Conservation (phyloP, 2,113 vertebrate species). For the Tachysurus vachellii region DNA sequence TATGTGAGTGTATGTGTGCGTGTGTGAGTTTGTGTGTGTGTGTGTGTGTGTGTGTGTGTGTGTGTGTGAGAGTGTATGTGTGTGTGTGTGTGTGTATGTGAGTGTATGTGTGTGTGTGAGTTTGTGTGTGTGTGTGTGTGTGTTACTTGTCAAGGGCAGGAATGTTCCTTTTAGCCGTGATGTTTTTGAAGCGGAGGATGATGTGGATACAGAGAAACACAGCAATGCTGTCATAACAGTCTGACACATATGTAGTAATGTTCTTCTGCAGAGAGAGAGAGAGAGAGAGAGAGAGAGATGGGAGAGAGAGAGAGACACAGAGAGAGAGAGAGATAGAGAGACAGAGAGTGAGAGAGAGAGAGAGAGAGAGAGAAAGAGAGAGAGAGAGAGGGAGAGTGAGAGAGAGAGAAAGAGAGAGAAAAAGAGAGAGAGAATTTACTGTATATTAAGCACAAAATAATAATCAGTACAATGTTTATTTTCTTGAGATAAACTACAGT, state of each 20-base stretch:
- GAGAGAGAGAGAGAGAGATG: background rate
- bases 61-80: too few relatives aligned
- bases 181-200: constrained; percentile 84
- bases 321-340: background rate
- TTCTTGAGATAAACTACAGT: background rate
- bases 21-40: too few relatives aligned
- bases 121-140: background rate
- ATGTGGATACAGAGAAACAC: constrained; percentile 92
- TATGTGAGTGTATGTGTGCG: too few relatives aligned
- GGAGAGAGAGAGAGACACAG: background rate
- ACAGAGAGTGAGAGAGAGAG: background rate
- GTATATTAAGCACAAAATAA: background rate
- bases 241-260: constrained; percentile 82
- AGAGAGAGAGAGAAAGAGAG: too few relatives aligned
- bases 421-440: background rate
- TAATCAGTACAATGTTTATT: background rate
- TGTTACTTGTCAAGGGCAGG: constrained; percentile 87
- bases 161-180: constrained; percentile 84
- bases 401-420: too few relatives aligned
- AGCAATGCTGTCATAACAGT: constrained; percentile 92
- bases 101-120: too few relatives aligned
- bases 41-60: too few relatives aligned
- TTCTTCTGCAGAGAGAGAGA: constrained; percentile 75
- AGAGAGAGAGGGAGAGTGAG: too few relatives aligned
- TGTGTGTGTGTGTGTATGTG: too few relatives aligned